Percentiles rank a stretch among this genome's conserved stretches.
phyloP scores from a whole-genome alignment of 2,888 invertebrate genomes.

The Frankliniella fusca region DNA sequence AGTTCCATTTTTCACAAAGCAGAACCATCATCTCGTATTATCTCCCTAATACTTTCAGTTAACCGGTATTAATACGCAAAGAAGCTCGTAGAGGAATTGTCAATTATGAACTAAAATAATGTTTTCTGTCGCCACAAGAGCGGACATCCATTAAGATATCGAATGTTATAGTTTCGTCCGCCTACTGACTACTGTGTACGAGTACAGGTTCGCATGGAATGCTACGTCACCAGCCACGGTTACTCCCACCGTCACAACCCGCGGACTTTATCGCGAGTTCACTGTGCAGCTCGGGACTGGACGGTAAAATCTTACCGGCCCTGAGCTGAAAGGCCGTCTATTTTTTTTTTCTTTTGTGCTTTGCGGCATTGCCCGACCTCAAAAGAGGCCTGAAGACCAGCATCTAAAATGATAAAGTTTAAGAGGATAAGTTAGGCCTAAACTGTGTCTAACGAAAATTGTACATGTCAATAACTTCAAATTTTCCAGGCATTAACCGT shows the following conservation, averaged over 20 bases:
- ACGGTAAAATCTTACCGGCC: too few relatives aligned
- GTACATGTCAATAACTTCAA: too few relatives aligned
- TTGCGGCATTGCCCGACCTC: conserved; percentile 11
- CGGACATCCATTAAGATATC: too few relatives aligned
- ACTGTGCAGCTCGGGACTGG: too few relatives aligned
- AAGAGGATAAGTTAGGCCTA: not conserved
- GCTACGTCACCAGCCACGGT: not conserved
- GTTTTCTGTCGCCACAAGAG: not conserved
- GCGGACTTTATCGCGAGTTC: too few relatives aligned
- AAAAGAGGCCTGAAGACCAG: not conserved
- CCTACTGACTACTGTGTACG: not conserved
- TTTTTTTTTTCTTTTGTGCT: conserved; percentile 1
- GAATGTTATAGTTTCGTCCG: too few relatives aligned
- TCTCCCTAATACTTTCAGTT: conserved; percentile 9
- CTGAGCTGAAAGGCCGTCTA: too few relatives aligned
- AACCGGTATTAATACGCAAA: not conserved
- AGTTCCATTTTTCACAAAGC: not conserved
- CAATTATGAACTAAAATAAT: not conserved
- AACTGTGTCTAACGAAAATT: too few relatives aligned
- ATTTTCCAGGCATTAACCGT: too few relatives aligned
- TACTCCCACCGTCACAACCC: too few relatives aligned
- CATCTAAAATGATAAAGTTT: not conserved
- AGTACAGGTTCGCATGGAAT: conserved; percentile 1
- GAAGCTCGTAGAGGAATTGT: not conserved
- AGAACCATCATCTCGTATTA: not conserved